These are phyloP conservation scores for Eupeodes corollae DNA, from an alignment of 1,140 invertebrate genomes.

Conservation along the genomic window DNA sequence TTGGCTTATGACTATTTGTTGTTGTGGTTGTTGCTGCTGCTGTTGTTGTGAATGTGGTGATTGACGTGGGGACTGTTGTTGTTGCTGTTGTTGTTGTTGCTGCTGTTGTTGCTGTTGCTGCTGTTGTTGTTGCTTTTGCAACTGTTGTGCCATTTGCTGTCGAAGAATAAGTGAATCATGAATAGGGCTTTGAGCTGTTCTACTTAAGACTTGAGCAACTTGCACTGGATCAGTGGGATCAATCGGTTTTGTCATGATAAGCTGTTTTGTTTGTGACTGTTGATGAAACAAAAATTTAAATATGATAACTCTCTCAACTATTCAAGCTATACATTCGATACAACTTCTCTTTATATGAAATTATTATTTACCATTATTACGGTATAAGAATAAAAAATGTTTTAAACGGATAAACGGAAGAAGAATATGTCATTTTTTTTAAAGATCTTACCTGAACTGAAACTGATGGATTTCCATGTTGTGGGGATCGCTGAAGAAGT, in stretches of 20 bases:
- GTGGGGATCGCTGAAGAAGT: constrained; percentile 27
- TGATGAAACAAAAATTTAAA: too few species aligned
- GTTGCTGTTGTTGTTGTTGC: constrained; percentile 12
- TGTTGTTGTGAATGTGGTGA: constrained; percentile 12
- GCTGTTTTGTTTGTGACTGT: constrained; percentile 3
- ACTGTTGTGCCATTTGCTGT: constrained; percentile 31
- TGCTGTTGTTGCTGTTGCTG: constrained; percentile 10
- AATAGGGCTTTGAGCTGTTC: constrained; percentile 27
- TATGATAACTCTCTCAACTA: too few species aligned
- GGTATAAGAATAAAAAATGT: background rate
- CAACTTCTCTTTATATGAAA: too few species aligned
- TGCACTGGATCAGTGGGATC: constrained; percentile 34
- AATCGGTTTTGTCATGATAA: constrained; percentile 13
- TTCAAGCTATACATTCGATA: too few species aligned
- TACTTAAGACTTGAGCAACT: constrained; percentile 30
- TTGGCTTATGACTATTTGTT: constrained; percentile 8
- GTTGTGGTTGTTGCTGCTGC: constrained; percentile 13
- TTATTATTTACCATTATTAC: too few species aligned
- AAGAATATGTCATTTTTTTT: too few species aligned
- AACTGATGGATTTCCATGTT: constrained; percentile 11
- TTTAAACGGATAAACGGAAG: background rate
- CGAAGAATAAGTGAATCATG: constrained; percentile 32
- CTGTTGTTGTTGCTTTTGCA: constrained; percentile 20
- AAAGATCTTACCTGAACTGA: too few species aligned
- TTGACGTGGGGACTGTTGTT: constrained; percentile 13